Percentiles rank a stretch among this genome's conserved stretches.
These are phyloP conservation scores for Tor tambroides DNA, from an alignment of 2,113 vertebrate species.

Conservation along the genomic window DNA sequence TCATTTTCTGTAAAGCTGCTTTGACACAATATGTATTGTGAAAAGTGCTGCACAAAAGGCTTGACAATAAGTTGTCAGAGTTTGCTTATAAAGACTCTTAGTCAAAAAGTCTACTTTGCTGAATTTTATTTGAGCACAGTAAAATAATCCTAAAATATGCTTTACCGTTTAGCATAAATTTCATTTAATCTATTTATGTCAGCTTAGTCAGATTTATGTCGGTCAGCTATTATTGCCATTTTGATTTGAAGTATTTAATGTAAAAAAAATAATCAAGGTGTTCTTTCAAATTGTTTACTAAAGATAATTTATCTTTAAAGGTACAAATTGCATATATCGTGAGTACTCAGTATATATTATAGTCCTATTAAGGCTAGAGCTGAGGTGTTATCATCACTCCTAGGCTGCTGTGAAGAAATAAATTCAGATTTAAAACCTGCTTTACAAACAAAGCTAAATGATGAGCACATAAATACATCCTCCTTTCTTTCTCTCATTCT, in stretches of 20 bases:
- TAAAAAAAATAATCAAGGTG: not conserved
- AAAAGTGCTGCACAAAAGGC: not conserved
- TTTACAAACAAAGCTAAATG: conserved; percentile 4
- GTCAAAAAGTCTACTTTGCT: not conserved
- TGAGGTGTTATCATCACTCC: not conserved
- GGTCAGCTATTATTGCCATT: not conserved
- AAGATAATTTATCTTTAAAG: not conserved
- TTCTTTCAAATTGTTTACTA: not conserved
- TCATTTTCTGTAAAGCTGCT: not conserved
- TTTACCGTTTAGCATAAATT: not conserved
- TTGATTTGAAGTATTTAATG: not conserved
- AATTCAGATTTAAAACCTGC: not conserved
- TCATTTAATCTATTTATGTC: not conserved
- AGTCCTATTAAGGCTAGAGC: not conserved
- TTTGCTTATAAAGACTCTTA: not conserved
- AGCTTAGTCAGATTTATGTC: not conserved
- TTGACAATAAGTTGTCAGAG: not conserved
- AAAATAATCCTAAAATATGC: not conserved
- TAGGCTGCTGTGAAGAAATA: not conserved
- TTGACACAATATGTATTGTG: not conserved
- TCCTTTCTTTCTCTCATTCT: not conserved
- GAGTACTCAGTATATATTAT: not conserved
- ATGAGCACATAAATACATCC: not conserved
- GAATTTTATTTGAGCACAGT: not conserved
- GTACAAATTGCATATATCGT: not conserved